Evolutionary conservation across 92 coral and sea anemone genomes (phyloP).

Genomic region (Hydrozoanthus gracilis): DNA sequence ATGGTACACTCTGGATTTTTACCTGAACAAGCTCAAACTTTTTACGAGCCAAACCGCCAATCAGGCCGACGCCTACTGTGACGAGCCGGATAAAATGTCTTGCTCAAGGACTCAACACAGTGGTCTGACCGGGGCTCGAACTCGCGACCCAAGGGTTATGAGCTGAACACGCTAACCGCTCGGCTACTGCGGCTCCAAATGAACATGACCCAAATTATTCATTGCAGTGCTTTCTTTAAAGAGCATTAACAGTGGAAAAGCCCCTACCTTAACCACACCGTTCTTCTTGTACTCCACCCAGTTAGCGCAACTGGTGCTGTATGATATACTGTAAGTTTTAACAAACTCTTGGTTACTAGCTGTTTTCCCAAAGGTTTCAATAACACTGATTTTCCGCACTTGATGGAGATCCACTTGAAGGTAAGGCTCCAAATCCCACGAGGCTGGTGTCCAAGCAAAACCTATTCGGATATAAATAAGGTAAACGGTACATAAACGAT

Average conservation of each 20-base stretch:
- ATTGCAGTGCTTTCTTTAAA: neutral
- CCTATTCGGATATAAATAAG: neutral
- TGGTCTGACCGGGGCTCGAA: too few species aligned
- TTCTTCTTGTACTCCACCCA: conserved; percentile 64
- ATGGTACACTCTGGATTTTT: too few species aligned
- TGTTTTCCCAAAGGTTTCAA: conserved; percentile 57
- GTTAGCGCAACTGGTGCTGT: conserved; percentile 70
- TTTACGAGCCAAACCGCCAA: too few species aligned
- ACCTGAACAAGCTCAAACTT: too few species aligned
- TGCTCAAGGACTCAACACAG: too few species aligned
- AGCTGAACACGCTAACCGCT: too few species aligned
- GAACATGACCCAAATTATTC: neutral
- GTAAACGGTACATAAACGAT: too few species aligned
- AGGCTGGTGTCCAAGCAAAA: conserved; percentile 64
- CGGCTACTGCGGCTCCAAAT: too few species aligned
- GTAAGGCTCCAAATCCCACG: conserved; percentile 63
- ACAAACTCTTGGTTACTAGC: conserved; percentile 43
- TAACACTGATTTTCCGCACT: conserved; percentile 48
- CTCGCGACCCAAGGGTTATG: too few species aligned
- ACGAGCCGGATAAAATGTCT: too few species aligned
- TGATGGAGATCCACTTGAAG: conserved; percentile 76
- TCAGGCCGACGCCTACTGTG: too few species aligned
- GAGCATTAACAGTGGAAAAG: neutral
- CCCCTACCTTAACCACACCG: conserved; percentile 55
- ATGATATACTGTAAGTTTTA: conserved; percentile 65